A percentile compares a stretch with the other conserved stretches of the same genome.
Conservation (phyloP, 2,113 vertebrate genomes). For the Lasiurus borealis region DNA sequence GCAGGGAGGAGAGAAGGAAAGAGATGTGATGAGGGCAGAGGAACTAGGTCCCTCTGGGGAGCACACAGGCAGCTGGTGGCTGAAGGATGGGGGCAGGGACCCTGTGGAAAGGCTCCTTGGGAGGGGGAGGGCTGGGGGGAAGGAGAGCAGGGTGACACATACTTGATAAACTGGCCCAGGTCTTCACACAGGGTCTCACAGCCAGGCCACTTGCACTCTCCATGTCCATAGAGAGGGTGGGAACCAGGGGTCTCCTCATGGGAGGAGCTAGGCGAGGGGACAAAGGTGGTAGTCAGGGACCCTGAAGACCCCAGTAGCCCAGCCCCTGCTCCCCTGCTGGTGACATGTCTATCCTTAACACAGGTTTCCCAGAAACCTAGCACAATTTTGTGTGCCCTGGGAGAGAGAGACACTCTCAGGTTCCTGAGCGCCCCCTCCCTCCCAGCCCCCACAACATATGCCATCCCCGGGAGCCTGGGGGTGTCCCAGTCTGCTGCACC, state of each 20-base stretch:
- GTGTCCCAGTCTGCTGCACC: neutral
- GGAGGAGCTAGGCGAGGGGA: constrained; percentile 85
- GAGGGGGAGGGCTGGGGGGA: too few species aligned
- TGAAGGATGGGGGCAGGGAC: neutral
- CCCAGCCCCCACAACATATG: neutral
- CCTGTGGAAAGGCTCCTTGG: neutral
- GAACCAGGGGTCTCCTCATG: constrained; percentile 95
- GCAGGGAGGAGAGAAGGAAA: neutral
- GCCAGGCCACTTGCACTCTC: constrained; percentile 99
- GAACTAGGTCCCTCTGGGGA: neutral
- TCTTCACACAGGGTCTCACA: constrained; percentile 99
- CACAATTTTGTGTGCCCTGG: neutral
- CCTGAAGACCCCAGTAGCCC: neutral
- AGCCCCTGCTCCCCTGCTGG: neutral
- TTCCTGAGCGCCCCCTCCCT: neutral
- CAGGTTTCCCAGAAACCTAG: neutral
- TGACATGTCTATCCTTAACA: neutral
- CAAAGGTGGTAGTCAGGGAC: neutral
- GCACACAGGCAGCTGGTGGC: neutral
- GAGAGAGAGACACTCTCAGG: neutral
- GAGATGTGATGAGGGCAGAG: too few species aligned
- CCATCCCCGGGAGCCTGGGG: neutral
- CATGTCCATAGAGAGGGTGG: constrained; percentile 98
- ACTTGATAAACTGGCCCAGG: constrained; percentile 99
- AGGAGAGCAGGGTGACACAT: constrained; percentile 78